Evolutionary conservation across 2,113 vertebrate genomes (phyloP).

Genomic region (Brachyhypopomus occidentalis): DNA sequence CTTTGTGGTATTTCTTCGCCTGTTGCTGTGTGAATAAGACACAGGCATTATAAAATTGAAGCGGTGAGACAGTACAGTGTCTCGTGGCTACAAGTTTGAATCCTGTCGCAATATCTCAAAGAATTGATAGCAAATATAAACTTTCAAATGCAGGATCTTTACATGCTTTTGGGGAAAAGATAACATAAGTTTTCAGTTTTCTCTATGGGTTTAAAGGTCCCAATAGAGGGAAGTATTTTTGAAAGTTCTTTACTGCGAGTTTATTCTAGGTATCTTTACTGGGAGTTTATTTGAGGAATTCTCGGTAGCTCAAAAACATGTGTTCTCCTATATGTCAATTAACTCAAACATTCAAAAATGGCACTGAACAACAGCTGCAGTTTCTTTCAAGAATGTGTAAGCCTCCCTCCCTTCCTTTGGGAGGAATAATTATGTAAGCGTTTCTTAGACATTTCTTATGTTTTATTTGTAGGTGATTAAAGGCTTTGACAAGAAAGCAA

Average conservation of each 20-base stretch:
- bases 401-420: neutral
- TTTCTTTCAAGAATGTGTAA: neutral
- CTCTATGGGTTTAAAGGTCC: too few species aligned
- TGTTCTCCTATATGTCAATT: too few species aligned
- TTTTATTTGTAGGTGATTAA: slow-evolving; percentile 16
- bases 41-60: neutral
- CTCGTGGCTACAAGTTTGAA: too few species aligned
- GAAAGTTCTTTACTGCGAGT: too few species aligned
- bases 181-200: too few species aligned
- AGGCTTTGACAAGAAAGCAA: neutral
- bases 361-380: neutral
- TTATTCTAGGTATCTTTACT: too few species aligned
- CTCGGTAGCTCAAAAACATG: neutral
- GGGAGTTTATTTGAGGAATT: neutral
- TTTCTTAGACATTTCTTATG: neutral
- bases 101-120: neutral
- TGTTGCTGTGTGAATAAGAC: neutral
- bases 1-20: neutral
- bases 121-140: neutral
- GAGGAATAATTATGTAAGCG: slow-evolving; percentile 5
- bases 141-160: neutral
- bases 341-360: neutral
- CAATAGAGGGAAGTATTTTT: too few species aligned
- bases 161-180: too few species aligned
- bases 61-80: too few species aligned